Base-by-base conservation (phyloP, 1,140 invertebrate genomes). In the Drosophila funebris region DNA sequence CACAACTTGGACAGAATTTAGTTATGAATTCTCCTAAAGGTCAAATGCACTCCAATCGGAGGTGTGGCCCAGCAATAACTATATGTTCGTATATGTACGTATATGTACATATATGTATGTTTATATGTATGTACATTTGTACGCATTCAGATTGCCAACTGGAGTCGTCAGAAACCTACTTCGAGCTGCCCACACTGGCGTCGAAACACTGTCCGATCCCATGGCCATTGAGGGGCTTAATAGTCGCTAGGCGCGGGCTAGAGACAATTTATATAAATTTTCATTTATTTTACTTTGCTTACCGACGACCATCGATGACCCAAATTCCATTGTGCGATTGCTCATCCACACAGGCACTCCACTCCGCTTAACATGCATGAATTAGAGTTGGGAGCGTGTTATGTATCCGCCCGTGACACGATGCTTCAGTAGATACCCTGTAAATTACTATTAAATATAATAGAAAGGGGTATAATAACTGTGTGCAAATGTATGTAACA, bases 21-120 rank as follows among this genome's bases (percentile, higher is more conserved):
- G 53, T 67, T 74, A 43, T 61, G 63, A 71, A 73, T 73, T 63
- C 62, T n/a, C 24, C 9, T 36, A 84, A 85, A 85, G 80, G 80
- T 84, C 81, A 85, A 79, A 63, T 62, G 73, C 57, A 43, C 41
- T 73, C 14, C 70, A 66, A 50, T 43, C 8, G 27, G 66, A 71
- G 78, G 79, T 62, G 78, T 83, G 78, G 79, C 58, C 27, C 7
- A 27, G n/a, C 52, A 54, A 27, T 7, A 46, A 27, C 39, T 41
- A 20, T 11, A 46, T 3, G 20, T n/a, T 36, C 50, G 8, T 20
- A 54, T n/a, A 41, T 36, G 5, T 16, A 53, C 16, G 31, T 13
- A 37, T 37, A 5, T 22, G 24, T 54, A 20, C 9, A 53, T n/a
- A 66, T 48, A 24, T 31, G 31, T 66, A 22, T 36, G 11, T 37